Evolutionary conservation across 2,888 invertebrate species (phyloP).

Genomic region (Nomada ferruginata): DNA sequence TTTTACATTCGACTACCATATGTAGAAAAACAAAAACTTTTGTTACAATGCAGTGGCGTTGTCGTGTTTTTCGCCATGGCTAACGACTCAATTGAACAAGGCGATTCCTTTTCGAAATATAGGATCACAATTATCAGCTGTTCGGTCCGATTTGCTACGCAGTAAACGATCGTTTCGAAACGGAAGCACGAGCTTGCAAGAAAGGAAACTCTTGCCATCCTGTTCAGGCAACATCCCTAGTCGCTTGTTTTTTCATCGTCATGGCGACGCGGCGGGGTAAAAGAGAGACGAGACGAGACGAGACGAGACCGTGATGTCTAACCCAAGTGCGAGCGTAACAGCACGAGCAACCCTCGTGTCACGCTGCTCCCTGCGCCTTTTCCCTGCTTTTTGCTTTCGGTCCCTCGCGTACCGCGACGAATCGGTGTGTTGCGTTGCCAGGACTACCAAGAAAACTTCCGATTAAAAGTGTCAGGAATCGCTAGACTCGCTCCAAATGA

Average conservation of each 20-base stretch:
- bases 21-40: background rate
- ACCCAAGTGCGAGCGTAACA: conserved; percentile 56
- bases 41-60: too few species aligned
- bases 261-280: conserved; percentile 62
- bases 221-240: background rate
- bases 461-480: conserved; percentile 43
- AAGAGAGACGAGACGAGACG: conserved; percentile 44
- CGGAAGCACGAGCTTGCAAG: background rate
- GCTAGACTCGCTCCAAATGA: background rate
- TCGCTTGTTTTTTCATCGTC: conserved; percentile 62
- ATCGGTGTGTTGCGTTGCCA: conserved; percentile 56
- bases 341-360: conserved; percentile 56
- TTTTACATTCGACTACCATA: background rate
- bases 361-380: conserved; percentile 34
- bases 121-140: background rate
- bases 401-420: conserved; percentile 26
- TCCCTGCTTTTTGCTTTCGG: conserved; percentile 19
- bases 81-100: too few species aligned
- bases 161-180: background rate
- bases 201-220: conserved; percentile 1
- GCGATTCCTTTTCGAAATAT: background rate
- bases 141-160: background rate
- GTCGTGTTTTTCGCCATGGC: too few species aligned
- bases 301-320: conserved; percentile 42
- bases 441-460: conserved; percentile 60